Base-by-base conservation (phyloP, 2,797 vertebrate species). In the Xenops minutus region DNA sequence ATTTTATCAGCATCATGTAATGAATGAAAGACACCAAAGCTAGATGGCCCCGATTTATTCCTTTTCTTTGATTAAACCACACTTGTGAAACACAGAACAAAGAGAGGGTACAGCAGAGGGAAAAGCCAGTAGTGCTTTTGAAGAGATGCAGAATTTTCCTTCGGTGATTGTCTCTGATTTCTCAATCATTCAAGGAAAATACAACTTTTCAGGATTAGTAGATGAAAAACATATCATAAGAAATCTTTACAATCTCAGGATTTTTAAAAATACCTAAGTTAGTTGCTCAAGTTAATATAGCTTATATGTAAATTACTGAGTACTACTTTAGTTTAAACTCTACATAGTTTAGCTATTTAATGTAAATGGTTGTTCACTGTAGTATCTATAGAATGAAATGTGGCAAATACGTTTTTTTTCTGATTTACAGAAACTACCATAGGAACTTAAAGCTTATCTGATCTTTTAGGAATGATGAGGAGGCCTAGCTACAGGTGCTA, bases 61-160 rank as follows among this genome's bases (percentile, higher is more conserved):
- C 15, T 93, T 62, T 88, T 90, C 85, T 95, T 94, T 92, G 66
- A 90, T 69, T 55, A 86, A 88, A 83, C n/a, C 63, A 37, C 10
- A 66, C 66, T 84, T 84, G 55, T 44, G 51, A 95, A 88, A 86
- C 0, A 16, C n/a, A 84, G 92, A 93, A 92, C 18, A 90, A 94
- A 95, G 88, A 46, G 20, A 86, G 7, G 14, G 30, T 66, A 67
- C 0, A 30, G 37, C n/a, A 69, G 72, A 88, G 68, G 22, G 41
- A 81, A 64, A 27, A 88, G 56, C 20, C 18, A 61, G 34, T 46
- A 32, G n/a, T 32, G 54, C 22, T 78, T 66, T 68, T 62, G 73
- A 88, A 95, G 66, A 86, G 79, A 84, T 37, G 61, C 58, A 86
- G 66, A 68, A 78, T 62, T 76, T 90, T 69, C 55, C 39, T 41